Conservation (phyloP, 2,113 vertebrate genomes). For the Chloropsis cyanopogon region DNA sequence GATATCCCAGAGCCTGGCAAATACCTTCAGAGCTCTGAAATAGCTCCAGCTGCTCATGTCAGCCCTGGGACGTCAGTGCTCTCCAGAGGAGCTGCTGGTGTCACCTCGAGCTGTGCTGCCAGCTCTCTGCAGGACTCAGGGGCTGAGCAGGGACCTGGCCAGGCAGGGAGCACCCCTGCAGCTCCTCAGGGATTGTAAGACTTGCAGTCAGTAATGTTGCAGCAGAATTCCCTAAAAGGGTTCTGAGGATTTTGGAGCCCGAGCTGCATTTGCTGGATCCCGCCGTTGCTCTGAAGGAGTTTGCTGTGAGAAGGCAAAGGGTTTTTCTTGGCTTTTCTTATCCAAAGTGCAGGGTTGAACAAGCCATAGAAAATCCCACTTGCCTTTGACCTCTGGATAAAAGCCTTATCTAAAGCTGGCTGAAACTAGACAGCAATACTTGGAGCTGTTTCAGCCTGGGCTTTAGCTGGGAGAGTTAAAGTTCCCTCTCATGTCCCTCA, state of each 20-base stretch:
- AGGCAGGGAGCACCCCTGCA: background rate
- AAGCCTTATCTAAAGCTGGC: background rate
- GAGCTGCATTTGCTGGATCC: background rate
- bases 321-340: background rate
- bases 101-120: background rate
- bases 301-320: background rate
- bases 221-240: background rate
- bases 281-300: background rate
- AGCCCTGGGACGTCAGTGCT: background rate
- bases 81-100: background rate
- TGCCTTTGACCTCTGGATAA: conserved; percentile 30
- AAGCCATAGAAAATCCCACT: background rate
- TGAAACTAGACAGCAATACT: background rate
- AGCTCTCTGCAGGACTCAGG: background rate
- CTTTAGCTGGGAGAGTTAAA: background rate
- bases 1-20: background rate
- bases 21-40: background rate
- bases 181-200: background rate
- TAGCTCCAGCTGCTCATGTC: rapidly evolving
- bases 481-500: background rate
- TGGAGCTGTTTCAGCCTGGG: background rate
- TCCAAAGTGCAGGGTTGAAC: background rate
- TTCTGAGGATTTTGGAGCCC: background rate
- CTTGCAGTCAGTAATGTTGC: background rate
- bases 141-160: background rate